Base-by-base conservation (phyloP, 2,797 vertebrate species). In the Lates japonicus region DNA sequence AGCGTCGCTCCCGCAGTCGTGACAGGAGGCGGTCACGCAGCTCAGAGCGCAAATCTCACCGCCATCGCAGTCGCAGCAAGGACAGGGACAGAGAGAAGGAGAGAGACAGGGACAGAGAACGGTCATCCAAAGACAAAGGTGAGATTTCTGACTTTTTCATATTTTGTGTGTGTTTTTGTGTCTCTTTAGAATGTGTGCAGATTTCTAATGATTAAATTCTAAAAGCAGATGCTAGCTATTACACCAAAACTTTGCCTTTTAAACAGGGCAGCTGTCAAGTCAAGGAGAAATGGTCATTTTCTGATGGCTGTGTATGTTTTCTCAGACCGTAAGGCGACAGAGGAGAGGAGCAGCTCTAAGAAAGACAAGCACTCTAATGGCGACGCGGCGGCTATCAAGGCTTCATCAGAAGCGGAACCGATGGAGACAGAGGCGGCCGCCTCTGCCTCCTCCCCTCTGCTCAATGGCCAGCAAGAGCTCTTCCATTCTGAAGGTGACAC, bases 401-500 rank as follows among this genome's bases (percentile, higher is more conserved):
- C 89, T 90, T 91, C 92, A 35, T 86, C 95, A 88, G 97, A 97
- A 95, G 94, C 92, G 90, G 97, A 98, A 91, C 95, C 95, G 89
- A 97, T 97, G 97, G 97, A 98, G 95, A 96, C 94, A 64, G 97
- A 97, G 93, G 91, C 92, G 48, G 88, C 96, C 49, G 89, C 86
- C 94, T 96, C 96, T 94, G 96, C 95, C 94, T 97, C 91, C 94
- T 96, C 97, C 95, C 96, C 96, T 90, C 97, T 97, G 96, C 96
- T 98, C 95, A 99, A 99, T 94, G 98, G 94, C 97, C 97, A 97
- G 96, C 96, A 98, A 98, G 97, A 98, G 92, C 93, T 95, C 97
- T 96, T 97, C 96, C 98, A 98, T 96, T 99, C 97, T 99, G 98
- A 99, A 99, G 98, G 98, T 99, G 98, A 99, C 98, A 99, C 98